Evolutionary conservation across 1,140 invertebrate species (phyloP).

Genomic region (Cydia pomonella): DNA sequence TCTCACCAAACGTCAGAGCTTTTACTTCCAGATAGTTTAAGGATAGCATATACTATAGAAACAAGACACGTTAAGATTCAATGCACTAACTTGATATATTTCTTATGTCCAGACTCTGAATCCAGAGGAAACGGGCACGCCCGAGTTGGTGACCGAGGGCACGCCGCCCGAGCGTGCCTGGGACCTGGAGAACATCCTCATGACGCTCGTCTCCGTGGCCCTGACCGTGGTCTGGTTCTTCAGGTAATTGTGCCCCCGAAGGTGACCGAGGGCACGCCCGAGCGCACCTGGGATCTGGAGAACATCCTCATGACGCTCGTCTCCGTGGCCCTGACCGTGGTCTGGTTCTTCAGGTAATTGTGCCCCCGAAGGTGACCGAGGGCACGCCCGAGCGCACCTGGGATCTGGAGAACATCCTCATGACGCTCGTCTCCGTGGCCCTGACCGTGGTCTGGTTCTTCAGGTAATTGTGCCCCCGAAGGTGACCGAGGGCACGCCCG

Average conservation of each 20-base stretch:
- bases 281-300: slow-evolving; percentile 71
- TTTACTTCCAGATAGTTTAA: no score
- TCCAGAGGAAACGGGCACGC: slow-evolving; percentile 36
- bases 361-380: slow-evolving; percentile 47
- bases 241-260: no score
- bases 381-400: slow-evolving; percentile 56
- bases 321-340: slow-evolving; percentile 67
- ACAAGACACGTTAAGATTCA: no score
- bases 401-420: slow-evolving; percentile 73
- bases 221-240: slow-evolving; percentile 76
- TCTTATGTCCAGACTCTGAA: not conserved
- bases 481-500: slow-evolving; percentile 46
- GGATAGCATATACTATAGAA: no score
- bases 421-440: slow-evolving; percentile 71
- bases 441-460: slow-evolving; percentile 76
- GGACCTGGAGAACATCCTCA: slow-evolving; percentile 73
- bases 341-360: slow-evolving; percentile 79
- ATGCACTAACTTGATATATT: no score
- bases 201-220: slow-evolving; percentile 71
- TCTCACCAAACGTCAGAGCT: no score
- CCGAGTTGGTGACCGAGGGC: slow-evolving; percentile 48
- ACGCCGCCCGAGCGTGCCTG: slow-evolving; percentile 57
- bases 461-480: no score
- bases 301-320: slow-evolving; percentile 74
- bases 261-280: slow-evolving; percentile 46